Evolutionary conservation across 2,113 vertebrate genomes (phyloP).

Genomic region (Scolopax mira): DNA sequence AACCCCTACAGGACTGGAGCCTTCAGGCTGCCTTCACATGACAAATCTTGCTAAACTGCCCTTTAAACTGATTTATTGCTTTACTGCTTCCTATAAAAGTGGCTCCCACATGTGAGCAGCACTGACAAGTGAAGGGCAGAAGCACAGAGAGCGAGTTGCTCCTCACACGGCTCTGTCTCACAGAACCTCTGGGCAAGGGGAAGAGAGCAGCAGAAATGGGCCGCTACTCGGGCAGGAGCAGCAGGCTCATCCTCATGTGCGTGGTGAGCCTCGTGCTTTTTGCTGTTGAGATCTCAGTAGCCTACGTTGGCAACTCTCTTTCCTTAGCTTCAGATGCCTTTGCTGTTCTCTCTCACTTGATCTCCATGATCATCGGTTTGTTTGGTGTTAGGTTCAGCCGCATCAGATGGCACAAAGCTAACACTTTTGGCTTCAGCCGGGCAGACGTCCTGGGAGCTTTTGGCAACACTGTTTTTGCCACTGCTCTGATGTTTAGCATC

Average conservation of each 20-base stretch:
- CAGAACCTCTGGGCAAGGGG: neutral
- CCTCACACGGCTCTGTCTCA: neutral
- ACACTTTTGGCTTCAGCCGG: conserved; percentile 72
- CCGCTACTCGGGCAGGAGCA: conserved; percentile 69
- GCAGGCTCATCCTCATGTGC: conserved; percentile 72
- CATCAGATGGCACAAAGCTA: conserved; percentile 56
- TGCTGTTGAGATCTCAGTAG: conserved; percentile 52
- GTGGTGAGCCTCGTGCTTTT: conserved; percentile 61
- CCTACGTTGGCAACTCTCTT: conserved; percentile 74
- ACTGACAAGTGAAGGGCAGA: conserved; percentile 16
- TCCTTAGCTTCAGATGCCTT: conserved; percentile 78
- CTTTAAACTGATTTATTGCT: conserved; percentile 79
- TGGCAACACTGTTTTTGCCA: conserved; percentile 76
- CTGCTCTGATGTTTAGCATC: conserved; percentile 78
- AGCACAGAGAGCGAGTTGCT: neutral
- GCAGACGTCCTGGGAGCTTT: conserved; percentile 79
- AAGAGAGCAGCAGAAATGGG: conserved; percentile 59
- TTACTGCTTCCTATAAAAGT: conserved; percentile 76
- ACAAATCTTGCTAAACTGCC: conserved; percentile 60
- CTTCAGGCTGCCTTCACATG: conserved; percentile 1
- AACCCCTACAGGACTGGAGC: neutral
- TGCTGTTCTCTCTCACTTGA: conserved; percentile 72
- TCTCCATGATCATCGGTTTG: conserved; percentile 77
- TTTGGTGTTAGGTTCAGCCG: conserved; percentile 35
- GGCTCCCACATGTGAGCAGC: conserved; percentile 45